A percentile compares a stretch with the other conserved stretches of the same genome.
Evolutionary conservation across 2,888 invertebrate genomes (phyloP).

Genomic region (Azorinus chamasolen): DNA sequence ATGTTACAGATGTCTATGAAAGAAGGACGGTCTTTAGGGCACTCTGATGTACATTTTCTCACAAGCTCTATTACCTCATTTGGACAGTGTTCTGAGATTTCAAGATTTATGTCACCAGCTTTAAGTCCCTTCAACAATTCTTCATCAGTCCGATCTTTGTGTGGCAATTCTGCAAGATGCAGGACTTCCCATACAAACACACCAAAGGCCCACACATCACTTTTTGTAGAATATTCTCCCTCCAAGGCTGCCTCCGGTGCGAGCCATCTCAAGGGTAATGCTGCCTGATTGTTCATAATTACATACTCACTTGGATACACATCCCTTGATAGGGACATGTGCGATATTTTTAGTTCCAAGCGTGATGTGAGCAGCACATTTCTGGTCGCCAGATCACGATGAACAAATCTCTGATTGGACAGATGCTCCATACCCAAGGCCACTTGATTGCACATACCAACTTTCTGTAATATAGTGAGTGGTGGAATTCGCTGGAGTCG

Average conservation of each 20-base stretch:
- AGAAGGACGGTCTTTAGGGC: constrained; percentile 86
- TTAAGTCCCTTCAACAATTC: constrained; percentile 88
- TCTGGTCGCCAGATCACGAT: constrained; percentile 96
- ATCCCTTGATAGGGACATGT: constrained; percentile 92
- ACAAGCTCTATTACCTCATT: constrained; percentile 80
- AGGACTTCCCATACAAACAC: constrained; percentile 96
- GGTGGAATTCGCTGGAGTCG: constrained; percentile 88
- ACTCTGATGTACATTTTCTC: constrained; percentile 83
- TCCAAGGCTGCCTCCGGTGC: constrained; percentile 95
- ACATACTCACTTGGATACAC: constrained; percentile 95
- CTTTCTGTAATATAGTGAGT: constrained; percentile 87
- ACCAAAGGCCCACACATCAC: constrained; percentile 97
- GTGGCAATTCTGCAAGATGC: constrained; percentile 92
- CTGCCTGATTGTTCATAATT: constrained; percentile 88
- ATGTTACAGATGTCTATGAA: constrained; percentile 85
- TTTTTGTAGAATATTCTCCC: constrained; percentile 96
- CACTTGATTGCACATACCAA: constrained; percentile 89
- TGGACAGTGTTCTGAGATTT: constrained; percentile 81
- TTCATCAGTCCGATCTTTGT: constrained; percentile 92
- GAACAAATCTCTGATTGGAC: constrained; percentile 92
- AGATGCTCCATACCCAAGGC: constrained; percentile 94
- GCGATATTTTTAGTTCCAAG: constrained; percentile 93
- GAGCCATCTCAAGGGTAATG: constrained; percentile 95
- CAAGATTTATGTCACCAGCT: constrained; percentile 73
- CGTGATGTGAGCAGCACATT: constrained; percentile 95